Evolutionary conservation across 2,113 vertebrate species (phyloP).

Genomic region (Atlantisia rogersi): DNA sequence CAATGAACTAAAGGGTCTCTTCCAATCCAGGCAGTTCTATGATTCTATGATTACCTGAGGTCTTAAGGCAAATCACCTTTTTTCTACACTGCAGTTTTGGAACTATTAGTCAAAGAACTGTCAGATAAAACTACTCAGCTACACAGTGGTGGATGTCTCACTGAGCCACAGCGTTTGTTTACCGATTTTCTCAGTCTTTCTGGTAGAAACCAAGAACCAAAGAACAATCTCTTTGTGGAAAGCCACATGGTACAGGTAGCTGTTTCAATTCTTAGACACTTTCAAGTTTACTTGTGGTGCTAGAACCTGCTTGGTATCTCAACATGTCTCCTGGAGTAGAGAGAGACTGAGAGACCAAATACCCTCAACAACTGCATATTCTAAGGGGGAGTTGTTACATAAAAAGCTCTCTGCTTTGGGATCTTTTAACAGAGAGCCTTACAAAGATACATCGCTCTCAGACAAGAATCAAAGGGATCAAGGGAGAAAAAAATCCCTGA

Average conservation of each 20-base stretch:
- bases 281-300: neutral
- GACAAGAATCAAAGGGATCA: neutral
- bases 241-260: neutral
- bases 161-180: neutral
- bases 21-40: too few relatives aligned
- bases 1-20: too few relatives aligned
- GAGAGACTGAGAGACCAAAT: neutral
- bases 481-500: too few relatives aligned
- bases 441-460: neutral
- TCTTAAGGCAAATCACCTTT: neutral
- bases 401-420: neutral
- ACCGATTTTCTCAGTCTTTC: neutral
- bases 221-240: neutral
- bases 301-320: neutral
- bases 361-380: neutral
- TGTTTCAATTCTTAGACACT: neutral
- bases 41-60: neutral
- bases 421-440: neutral
- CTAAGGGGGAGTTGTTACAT: too few relatives aligned
- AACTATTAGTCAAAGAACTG: neutral
- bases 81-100: neutral
- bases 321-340: neutral
- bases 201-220: neutral
- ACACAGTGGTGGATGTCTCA: neutral
- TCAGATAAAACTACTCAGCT: neutral